Evolutionary conservation across 2,113 vertebrate species (phyloP), one percentile per base, ranked within the genome.

Genomic region (Mastomys coucha): DNA sequence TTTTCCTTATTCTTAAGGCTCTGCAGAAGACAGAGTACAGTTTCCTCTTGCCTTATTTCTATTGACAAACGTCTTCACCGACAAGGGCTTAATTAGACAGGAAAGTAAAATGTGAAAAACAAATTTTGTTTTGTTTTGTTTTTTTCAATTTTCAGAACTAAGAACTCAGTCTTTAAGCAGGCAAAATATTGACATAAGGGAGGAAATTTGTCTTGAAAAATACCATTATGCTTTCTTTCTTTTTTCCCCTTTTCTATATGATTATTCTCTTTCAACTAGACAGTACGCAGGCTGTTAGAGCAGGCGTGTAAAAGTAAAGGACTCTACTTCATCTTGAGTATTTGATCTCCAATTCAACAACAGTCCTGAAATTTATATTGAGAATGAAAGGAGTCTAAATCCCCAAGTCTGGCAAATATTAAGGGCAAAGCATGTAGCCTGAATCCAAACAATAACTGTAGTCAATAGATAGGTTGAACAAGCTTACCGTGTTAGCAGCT

Each of bases 161-260:
- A 92, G n/a, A 82, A 89, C 13, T 82, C 82, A 33, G 69, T 60
- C 51, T 91, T 96, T 88, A 95, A 53, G 33, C 45, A 91, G 53
- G 89, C 31, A 76, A 63, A 73, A 94, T 92, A n/a, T 26, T 69
- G 81, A 56, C 78, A 36, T 58, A 72, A 84, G 31, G 36, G 36
- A 63, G 58, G 67, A 60, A 77, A n/a, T 91, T 63, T 16, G 17
- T 82, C 87, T 91, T 82, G 72, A 91, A 93, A 94, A 95, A 91
- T 90, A 91, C 56, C 51, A n/a, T 75, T 58, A 20, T 70, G 19
- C 58, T 33, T 67, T 89, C 24, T 51, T 19, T 17, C 9, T 16
- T 17, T 42, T 88, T 72, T 90, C 3, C 5, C 85, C 45, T 81
- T 94, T 93, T 84, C 72, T 26, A 20, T 19, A 20, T 53, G 45